Evolutionary conservation across 2,113 vertebrate species (phyloP), one percentile per base, ranked within the genome.

Genomic region (Tachycineta bicolor): DNA sequence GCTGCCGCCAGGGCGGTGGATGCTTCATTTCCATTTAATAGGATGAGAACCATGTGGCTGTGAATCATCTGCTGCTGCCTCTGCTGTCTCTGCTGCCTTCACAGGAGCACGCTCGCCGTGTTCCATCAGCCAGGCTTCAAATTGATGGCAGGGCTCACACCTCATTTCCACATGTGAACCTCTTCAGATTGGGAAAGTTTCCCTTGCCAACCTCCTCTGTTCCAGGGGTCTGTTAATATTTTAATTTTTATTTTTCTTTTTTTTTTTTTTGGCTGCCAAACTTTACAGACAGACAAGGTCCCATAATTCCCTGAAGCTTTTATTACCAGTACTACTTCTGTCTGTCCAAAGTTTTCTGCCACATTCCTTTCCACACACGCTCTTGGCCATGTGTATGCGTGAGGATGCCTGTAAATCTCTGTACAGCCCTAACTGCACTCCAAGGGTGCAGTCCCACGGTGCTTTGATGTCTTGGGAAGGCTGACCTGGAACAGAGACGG

Each of bases 1-100:
- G 76, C 56, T 41, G 55, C 67, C 0, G 2, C 33, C 80, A 77
- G 59, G 75, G 83, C 73, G 73, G 46, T 11, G 39, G 67, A 70
- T 76, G 90, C 68, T 77, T 88, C 74, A 37, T 96, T 96, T 96
- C 94, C 85, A 88, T 88, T 92, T 96, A 93, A 96, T 67, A 78
- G 87, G 82, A 88, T 90, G 87, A 74, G 91, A 86, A 6, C 68
- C 59, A 44, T 20, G 63, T 28, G 75, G 87, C 81, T 70, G 87
- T 83, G 94, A 93, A 96, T 96, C 78, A 80, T 59, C 82, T 83
- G 79, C 26, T 74, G 80, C 81, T 75, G 52, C 19, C 44, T 46
- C 17, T 46, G 44, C 46, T 46, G 56, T 16, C 90, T 71, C 63
- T 77, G 85, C 59, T 5, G 25, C 79, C 90, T 70, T 26, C 67